Evolutionary conservation across 2,888 invertebrate genomes (phyloP), one percentile per base, ranked within the genome.

Genomic region (Eilema depressum): DNA sequence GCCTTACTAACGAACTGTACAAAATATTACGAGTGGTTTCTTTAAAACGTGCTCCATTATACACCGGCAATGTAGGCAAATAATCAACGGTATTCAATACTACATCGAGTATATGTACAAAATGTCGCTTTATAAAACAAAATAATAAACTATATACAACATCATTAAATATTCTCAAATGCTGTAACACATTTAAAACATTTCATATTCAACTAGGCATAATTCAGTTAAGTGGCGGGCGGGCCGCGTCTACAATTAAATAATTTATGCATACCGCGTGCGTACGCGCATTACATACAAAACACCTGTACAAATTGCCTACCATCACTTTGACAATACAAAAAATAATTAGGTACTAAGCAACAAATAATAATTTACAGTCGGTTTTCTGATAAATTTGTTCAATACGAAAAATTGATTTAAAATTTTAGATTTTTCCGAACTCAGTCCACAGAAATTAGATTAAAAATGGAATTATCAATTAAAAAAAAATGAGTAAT

Each of bases 121-220:
- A 88, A 90, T 89, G 88, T 91, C 84, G 83, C 90, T 93, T 90
- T 92, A 93, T 88, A 93, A 95, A 94, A 94, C 94, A 94, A 93
- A 94, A 94, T 94, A 94, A 82, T 93, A 94, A 94, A 95, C 92
- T 95, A 95, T 95, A 93, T 95, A 95, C 95, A 95, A 94, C 93
- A 93, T 95, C 91, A 91, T 95, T 94, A 95, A 93, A 95, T 93
- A 95, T 95, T 93, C 93, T 93, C 94, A 95, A 95, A 95, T 95
- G 95, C 92, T 93, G 92, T 94, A 95, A 95, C 95, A 95, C 95
- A 95, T 95, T 93, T 95, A 95, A 95, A 95, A 93, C 92, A 94
- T 95, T 94, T 95, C 83, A 94, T 93, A 92, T 92, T 95, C 90
- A 95, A 95, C 95, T 94, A 93, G 92, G 89, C 93, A 86, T 93